Evolutionary conservation across 2,797 vertebrate species (phyloP), one percentile per base, ranked within the genome.

Genomic region (Characodon lateralis): DNA sequence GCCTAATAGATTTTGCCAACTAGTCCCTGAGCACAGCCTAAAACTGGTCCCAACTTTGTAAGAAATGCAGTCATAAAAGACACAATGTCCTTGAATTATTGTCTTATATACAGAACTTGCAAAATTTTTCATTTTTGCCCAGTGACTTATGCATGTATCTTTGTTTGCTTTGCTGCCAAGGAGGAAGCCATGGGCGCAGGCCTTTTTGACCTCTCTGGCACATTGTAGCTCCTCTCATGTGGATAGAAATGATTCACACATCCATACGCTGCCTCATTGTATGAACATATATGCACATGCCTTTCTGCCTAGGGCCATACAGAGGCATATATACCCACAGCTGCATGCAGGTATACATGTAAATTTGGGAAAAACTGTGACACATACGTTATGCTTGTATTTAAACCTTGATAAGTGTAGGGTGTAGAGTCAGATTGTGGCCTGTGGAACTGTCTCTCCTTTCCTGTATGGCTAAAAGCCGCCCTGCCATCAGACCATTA

Each of bases 161-260:
- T 81, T 81, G 71, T 83, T 88, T 70, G 41, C 13, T 50, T 39
- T 71, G 56, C 76, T 71, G 43, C 26, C 20, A 35, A 63, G 56
- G 13, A 72, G 46, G 63, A 56, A 41, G 31, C 77, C 61, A 51
- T 58, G 31, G 74, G 76, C 72, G 46, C 35, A 41, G 69, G 63
- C 18, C 31, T 84, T 79, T 69, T 63, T 73, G 77, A 88, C 74
- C 35, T 78, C 46, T 28, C 78, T 81, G 59, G 73, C 78, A 78
- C 68, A 24, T 24, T 56, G 61, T 71, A 83, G 72, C 66, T 50
- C 14, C 83, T 87, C 85, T 87, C 76, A 82, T 86, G 74, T 82
- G 79, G 46, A 83, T 61, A 81, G 76, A 84, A 77, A 85, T 88
- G 83, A 92, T 91, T 93, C 90, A 88, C 80, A 80, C 59, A 53